Evolutionary conservation across 2,113 vertebrate species (phyloP).

Genomic region (Psammodynastes pulverulentus): DNA sequence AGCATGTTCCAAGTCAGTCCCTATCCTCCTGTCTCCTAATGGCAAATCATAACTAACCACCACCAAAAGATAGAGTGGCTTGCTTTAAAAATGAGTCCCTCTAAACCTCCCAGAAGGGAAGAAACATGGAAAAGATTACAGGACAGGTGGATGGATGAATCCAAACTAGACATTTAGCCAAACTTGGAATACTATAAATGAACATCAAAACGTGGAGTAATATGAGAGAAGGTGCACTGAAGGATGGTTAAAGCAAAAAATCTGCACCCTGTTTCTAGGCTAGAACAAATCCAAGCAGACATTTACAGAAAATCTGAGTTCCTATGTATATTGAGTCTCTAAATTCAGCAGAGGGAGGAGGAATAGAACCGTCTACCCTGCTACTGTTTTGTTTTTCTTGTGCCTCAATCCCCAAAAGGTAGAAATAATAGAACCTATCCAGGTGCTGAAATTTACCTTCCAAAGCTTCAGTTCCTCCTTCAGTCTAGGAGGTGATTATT

Average conservation of each 20-base stretch:
- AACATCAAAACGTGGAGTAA: not conserved
- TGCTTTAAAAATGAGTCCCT: slow-evolving; percentile 8
- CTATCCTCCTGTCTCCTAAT: slow-evolving; percentile 12
- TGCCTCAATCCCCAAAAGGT: not conserved
- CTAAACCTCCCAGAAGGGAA: not conserved
- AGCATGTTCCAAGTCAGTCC: slow-evolving; percentile 16
- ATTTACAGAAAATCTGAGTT: not conserved
- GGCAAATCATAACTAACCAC: not conserved
- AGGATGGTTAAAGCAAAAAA: not conserved
- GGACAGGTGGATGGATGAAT: not conserved
- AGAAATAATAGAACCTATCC: not conserved
- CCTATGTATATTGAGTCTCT: not conserved
- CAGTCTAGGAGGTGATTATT: not conserved
- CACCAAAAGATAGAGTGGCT: not conserved
- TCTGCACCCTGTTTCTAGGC: not conserved
- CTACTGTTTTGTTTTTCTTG: not conserved
- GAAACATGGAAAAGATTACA: not conserved
- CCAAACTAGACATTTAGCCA: slow-evolving; percentile 9
- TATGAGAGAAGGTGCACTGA: not conserved
- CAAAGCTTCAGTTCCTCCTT: not conserved
- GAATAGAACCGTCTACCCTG: not conserved
- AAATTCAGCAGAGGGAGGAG: not conserved
- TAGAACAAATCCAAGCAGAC: not conserved
- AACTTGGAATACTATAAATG: not conserved
- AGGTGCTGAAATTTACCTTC: not conserved